Evolutionary conservation across 2,888 invertebrate genomes (phyloP).

Genomic region (Cantharis nigra): DNA sequence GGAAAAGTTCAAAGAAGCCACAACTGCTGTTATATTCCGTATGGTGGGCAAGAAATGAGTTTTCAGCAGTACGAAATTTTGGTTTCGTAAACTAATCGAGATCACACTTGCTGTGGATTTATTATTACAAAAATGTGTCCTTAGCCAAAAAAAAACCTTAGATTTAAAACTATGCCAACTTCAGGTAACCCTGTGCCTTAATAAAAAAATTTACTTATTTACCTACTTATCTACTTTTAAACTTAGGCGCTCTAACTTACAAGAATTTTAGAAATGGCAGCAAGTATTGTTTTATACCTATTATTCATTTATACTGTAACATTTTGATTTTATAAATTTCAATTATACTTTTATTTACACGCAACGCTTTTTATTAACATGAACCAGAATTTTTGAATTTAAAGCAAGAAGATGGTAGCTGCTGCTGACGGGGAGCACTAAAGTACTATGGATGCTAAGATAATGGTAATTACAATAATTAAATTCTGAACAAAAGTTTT

Average conservation of each 20-base stretch:
- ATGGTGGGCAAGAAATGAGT: constrained; percentile 76
- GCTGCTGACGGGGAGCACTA: too few species aligned
- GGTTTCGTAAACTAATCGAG: constrained; percentile 49
- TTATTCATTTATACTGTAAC: neutral
- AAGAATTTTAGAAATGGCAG: neutral
- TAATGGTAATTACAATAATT: too few species aligned
- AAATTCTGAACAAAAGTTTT: too few species aligned
- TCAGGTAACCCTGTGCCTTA: neutral
- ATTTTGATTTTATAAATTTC: neutral
- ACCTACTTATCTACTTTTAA: neutral
- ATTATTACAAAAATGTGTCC: neutral
- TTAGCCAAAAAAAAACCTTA: neutral
- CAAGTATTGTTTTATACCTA: neutral
- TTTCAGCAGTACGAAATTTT: constrained; percentile 84
- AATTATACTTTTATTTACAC: neutral
- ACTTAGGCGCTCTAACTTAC: neutral
- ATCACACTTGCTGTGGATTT: neutral
- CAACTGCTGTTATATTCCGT: constrained; percentile 83
- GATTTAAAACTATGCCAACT: neutral
- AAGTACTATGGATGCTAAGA: too few species aligned
- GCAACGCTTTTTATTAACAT: neutral
- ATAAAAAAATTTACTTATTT: neutral
- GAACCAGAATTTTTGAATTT: neutral
- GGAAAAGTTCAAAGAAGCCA: constrained; percentile 87
- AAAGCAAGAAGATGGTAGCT: too few species aligned